phyloP scores from a whole-genome alignment of 2,888 invertebrate species.

The Meganola albula region DNA sequence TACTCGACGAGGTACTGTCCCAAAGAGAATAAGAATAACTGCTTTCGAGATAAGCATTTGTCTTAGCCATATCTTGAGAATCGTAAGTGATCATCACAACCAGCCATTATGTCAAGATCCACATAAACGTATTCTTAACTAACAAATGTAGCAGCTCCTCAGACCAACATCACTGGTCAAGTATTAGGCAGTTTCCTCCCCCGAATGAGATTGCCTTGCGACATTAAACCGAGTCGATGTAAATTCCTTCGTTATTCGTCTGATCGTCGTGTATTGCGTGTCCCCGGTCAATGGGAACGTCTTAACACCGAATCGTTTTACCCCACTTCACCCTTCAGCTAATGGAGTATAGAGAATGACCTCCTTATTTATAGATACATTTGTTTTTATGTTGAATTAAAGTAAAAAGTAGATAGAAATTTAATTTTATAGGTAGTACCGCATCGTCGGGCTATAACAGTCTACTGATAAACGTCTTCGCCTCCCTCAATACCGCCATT shows the following conservation, averaged over 20 bases:
- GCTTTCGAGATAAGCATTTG: conserved; percentile 57
- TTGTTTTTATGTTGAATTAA: conserved; percentile 39
- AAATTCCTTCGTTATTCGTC: conserved; percentile 66
- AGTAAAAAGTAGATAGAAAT: no score
- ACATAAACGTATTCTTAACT: conserved; percentile 21
- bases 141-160: conserved; percentile 28
- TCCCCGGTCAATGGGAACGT: conserved; percentile 48
- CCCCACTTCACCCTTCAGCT: conserved; percentile 27
- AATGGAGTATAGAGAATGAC: conserved; percentile 34
- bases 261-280: conserved; percentile 54
- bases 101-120: conserved; percentile 43
- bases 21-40: no score
- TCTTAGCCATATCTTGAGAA: conserved; percentile 63
- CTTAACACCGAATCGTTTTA: conserved; percentile 26
- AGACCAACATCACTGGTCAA: conserved; percentile 46
- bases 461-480: no score
- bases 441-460: no score
- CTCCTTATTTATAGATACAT: conserved; percentile 27
- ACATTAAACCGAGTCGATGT: conserved; percentile 73
- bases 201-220: conserved; percentile 71
- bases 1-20: no score
- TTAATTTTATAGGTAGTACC: no score
- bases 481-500: no score
- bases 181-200: conserved; percentile 54
- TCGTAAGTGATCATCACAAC: conserved; percentile 57